Percentiles rank a stretch among this genome's conserved stretches.
Evolutionary conservation across 2,797 vertebrate genomes (phyloP).

Genomic region (Oophaga sylvatica): DNA sequence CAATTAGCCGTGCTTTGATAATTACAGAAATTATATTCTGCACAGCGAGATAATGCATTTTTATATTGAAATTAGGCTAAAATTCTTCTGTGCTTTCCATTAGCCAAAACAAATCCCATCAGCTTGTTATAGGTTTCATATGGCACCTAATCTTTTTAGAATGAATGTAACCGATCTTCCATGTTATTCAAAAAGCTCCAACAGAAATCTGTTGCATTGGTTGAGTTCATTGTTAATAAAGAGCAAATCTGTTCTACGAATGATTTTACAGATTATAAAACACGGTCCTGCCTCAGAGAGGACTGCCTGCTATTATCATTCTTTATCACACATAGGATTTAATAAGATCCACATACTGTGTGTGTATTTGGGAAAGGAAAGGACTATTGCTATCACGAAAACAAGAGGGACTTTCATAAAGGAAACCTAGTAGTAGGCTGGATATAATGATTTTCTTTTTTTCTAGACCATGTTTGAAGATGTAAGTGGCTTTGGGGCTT

Average conservation of each 20-base stretch:
- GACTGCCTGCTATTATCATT: neutral
- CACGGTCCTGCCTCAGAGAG: neutral
- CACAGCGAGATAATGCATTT: neutral
- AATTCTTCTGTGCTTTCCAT: neutral
- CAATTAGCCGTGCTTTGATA: too few relatives aligned
- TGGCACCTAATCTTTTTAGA: slow-evolving; percentile 9
- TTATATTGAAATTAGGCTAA: neutral
- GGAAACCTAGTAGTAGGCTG: neutral
- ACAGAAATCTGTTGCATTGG: slow-evolving; percentile 28
- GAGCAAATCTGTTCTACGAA: slow-evolving; percentile 12
- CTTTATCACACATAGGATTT: neutral
- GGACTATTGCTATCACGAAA: neutral
- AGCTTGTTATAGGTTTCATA: slow-evolving; percentile 1
- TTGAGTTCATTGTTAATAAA: neutral
- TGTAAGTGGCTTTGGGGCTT: slow-evolving; percentile 94
- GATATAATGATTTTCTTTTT: neutral
- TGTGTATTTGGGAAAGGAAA: neutral
- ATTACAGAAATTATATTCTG: neutral
- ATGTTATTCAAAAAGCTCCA: neutral
- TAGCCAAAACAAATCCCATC: slow-evolving; percentile 31
- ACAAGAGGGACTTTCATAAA: neutral
- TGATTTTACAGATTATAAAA: slow-evolving; percentile 1
- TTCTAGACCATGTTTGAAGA: slow-evolving; percentile 96
- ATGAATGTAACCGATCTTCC: slow-evolving; percentile 1
- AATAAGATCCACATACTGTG: neutral